Evolutionary conservation across 2,888 invertebrate genomes (phyloP).

Genomic region (Parapristionchus giblindavisi): DNA sequence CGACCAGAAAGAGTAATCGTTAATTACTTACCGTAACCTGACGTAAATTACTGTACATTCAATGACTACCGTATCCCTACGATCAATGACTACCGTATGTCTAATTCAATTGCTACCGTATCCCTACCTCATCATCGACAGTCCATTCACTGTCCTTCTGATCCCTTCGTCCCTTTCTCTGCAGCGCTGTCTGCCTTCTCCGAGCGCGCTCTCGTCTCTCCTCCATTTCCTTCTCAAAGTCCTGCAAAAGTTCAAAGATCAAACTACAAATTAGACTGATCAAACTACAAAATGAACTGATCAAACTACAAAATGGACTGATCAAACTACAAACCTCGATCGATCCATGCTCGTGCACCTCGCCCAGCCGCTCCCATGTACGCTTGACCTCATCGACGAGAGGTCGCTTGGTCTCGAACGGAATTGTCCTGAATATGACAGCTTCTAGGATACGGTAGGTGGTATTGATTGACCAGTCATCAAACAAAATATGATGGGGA

Average conservation of each 20-base stretch:
- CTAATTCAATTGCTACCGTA: no score
- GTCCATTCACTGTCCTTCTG: slow-evolving; percentile 5
- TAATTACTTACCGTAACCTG: no score
- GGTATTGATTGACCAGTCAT: neutral
- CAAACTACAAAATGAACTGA: neutral
- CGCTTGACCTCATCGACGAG: slow-evolving; percentile 83
- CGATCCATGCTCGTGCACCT: slow-evolving; percentile 47
- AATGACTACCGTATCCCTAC: no score
- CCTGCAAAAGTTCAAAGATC: slow-evolving; percentile 53
- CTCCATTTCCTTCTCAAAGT: slow-evolving; percentile 44
- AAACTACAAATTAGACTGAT: slow-evolving; percentile 34
- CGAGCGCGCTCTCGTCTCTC: slow-evolving; percentile 40
- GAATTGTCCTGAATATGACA: slow-evolving; percentile 74
- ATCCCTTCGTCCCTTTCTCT: slow-evolving; percentile 40
- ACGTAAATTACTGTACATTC: no score
- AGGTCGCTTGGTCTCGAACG: slow-evolving; percentile 84
- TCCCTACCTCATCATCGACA: no score
- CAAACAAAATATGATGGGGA: neutral
- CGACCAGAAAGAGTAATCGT: no score
- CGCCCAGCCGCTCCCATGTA: slow-evolving; percentile 72
- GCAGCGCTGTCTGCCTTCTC: slow-evolving; percentile 42
- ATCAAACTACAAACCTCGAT: slow-evolving; percentile 37
- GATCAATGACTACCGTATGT: no score
- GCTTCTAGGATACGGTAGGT: neutral
- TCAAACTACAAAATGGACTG: slow-evolving; percentile 50